Base-by-base conservation (phyloP, 2,888 invertebrate species). In the Agrotis exclamationis region DNA sequence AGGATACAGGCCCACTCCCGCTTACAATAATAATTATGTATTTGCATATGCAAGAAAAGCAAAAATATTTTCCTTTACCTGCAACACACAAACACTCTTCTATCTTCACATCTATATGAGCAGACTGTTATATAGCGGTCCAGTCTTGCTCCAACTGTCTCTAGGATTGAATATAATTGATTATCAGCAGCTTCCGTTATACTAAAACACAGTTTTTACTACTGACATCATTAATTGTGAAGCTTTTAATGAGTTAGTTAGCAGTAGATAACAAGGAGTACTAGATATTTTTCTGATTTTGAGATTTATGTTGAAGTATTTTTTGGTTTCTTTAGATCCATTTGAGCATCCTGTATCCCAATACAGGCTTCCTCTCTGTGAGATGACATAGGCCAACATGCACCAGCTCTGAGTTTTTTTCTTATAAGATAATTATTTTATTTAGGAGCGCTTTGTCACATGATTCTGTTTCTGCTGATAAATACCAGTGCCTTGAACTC, bases 81-180 rank as follows among this genome's bases (percentile, higher is more conserved):
- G 20, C 22, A 66, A 65, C 48, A 24, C 5, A 79, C 82, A 62
- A 48, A 82, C 82, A 11, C 1, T 68, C 56, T 39, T n/a, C 22
- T 51, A 64, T 48, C 57, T 54, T 11, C 3, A 20, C 33, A 72
- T 78, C 14, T 62, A 58, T 71, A 64, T 16, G 45, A 58, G 45
- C 11, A 66, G n/a, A 83, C 86, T 70, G 82, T 85, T 83, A 86
- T 39, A 57, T 88, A 88, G 82, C 87, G 78, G 88, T 73, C 45
- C 59, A 74, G 80, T 77, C 79, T 63, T 86, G 88, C 86, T 87
- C 82, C 76, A 83, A 73, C 81, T 82, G 58, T 78, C 76, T 78
- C 66, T 71, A 77, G 82, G 80, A 81, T 78, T 79, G 68, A 77
- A 66, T 79, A 56, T 71, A 71, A 85, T 86, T 85, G 57, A 72